Percentiles rank a stretch among this genome's conserved stretches.
These are phyloP conservation scores for Pseudeuparius sepicola DNA, from an alignment of 2,888 invertebrate genomes.

Conservation along the genomic window DNA sequence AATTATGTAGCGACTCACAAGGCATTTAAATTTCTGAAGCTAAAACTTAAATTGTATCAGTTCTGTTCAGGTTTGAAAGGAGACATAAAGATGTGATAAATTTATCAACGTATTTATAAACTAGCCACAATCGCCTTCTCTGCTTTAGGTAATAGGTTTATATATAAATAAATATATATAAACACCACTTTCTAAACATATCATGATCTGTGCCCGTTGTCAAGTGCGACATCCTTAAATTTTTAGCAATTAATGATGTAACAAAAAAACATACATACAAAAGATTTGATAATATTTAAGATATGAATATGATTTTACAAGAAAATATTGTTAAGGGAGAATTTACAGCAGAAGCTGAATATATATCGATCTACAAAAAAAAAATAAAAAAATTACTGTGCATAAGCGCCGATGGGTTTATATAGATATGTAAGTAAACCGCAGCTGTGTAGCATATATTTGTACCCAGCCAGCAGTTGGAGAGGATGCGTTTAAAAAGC, in stretches of 20 bases:
- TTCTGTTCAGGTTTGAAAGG: slow-evolving; percentile 21
- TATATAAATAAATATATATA: slow-evolving; percentile 37
- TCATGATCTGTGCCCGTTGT: slow-evolving; percentile 71
- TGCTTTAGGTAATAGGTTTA: slow-evolving; percentile 44
- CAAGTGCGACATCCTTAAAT: slow-evolving; percentile 49
- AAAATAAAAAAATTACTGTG: too few relatives aligned
- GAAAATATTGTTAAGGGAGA: slow-evolving; percentile 24
- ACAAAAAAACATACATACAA: slow-evolving; percentile 30
- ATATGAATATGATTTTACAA: slow-evolving; percentile 38
- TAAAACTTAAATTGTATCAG: too few relatives aligned
- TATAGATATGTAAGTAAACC: too few relatives aligned
- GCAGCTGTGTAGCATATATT: slow-evolving; percentile 28
- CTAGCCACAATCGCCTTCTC: slow-evolving; percentile 46
- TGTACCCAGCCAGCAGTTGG: slow-evolving; percentile 22
- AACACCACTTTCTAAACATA: slow-evolving; percentile 69
- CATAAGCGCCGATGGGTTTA: too few relatives aligned
- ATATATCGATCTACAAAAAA: too few relatives aligned
- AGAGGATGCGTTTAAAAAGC: slow-evolving; percentile 16
- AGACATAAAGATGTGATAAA: slow-evolving; percentile 36
- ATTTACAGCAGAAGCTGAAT: slow-evolving; percentile 18
- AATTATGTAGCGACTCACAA: too few relatives aligned
- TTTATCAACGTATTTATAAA: slow-evolving; percentile 38
- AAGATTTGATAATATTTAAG: slow-evolving; percentile 43
- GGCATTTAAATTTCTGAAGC: too few relatives aligned
- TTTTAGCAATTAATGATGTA: slow-evolving; percentile 39